These are phyloP conservation scores for Drosophila melanica DNA, from an alignment of 1,140 invertebrate genomes.

Conservation along the genomic window DNA sequence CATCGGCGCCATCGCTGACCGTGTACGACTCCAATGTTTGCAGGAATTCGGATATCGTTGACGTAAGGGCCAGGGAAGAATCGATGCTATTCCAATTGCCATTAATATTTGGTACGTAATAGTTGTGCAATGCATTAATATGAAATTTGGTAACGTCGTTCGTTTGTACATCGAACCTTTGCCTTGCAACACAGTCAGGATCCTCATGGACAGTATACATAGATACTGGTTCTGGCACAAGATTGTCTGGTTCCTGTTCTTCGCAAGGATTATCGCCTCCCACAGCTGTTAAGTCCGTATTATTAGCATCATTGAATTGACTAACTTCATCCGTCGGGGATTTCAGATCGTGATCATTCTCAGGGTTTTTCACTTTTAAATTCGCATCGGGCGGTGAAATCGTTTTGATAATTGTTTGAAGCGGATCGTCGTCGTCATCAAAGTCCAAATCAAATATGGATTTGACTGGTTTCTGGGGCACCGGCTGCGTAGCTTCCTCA, in stretches of 20 bases:
- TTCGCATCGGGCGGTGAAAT: slow-evolving; percentile 12
- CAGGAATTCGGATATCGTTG: slow-evolving; percentile 15
- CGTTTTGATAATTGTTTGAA: slow-evolving; percentile 64
- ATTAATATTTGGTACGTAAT: slow-evolving; percentile 86
- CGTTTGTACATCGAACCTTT: slow-evolving; percentile 68
- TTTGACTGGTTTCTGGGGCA: slow-evolving; percentile 57
- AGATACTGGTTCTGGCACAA: slow-evolving; percentile 4
- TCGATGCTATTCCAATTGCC: slow-evolving; percentile 85
- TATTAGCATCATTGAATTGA: not conserved
- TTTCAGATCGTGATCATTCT: not conserved
- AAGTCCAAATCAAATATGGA: slow-evolving; percentile 78
- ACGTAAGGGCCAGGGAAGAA: slow-evolving; percentile 8
- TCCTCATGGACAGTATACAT: slow-evolving; percentile 66
- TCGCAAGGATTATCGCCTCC: slow-evolving; percentile 1
- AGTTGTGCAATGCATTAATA: slow-evolving; percentile 82
- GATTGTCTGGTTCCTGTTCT: slow-evolving; percentile 10
- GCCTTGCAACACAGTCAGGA: slow-evolving; percentile 77
- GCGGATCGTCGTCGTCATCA: slow-evolving; percentile 73
- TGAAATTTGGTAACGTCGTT: slow-evolving; percentile 73
- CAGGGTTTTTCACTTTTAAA: not conserved
- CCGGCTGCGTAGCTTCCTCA: slow-evolving; percentile 7
- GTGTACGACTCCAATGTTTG: slow-evolving; percentile 39
- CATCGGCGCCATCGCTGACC: slow-evolving; percentile 66
- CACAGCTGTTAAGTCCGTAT: not conserved
- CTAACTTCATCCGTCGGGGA: not conserved